Base-by-base conservation (phyloP, 2,797 vertebrate genomes). In the Oophaga sylvatica region DNA sequence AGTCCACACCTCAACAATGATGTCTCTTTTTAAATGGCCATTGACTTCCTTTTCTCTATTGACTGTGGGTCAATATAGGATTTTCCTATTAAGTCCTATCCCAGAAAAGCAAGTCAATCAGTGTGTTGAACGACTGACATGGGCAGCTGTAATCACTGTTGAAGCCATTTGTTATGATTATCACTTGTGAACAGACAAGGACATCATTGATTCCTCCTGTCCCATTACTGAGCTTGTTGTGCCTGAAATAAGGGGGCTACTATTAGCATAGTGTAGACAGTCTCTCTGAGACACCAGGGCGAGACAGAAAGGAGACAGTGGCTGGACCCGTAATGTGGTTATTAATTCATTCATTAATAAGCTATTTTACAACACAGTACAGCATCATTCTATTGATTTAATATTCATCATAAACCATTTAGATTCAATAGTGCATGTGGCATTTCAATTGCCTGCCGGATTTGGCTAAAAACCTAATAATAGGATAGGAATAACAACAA, bases 101-200 rank as follows among this genome's bases (percentile, higher is more conserved):
- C 79, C 62, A 77, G 87, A 89, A 77, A 77, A 73, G 71, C 45
- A 81, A 89, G 83, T 78, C 87, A 85, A 89, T 86, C 87, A 89
- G 70, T 60, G 65, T 82, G 83, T 75, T 75, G 73, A 80, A 71
- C 53, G 68, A 63, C 83, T 75, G 87, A 81, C 83, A 86, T 60
- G 63, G 83, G 62, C 70, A 62, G 71, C 83, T 65, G 62, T 89
- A 89, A 89, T 89, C 84, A 86, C 80, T 67, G 85, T 62, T 83
- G 84, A 86, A 53, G 79, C 84, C 71, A 86, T 89, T 89, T 86
- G 73, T 86, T 89, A 81, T 89, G 53, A 89, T 89, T 89, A 89
- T 86, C 88, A 78, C 84, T 82, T 89, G 80, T 78, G 84, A 80
- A 88, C 87, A 88, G 82, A 88, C 87, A 89, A 86, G 87, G 75